Percentiles rank a stretch among this genome's conserved stretches.
These are phyloP conservation scores for Diploscapter pachys DNA, from an alignment of 1,140 invertebrate genomes.

Conservation along the genomic window DNA sequence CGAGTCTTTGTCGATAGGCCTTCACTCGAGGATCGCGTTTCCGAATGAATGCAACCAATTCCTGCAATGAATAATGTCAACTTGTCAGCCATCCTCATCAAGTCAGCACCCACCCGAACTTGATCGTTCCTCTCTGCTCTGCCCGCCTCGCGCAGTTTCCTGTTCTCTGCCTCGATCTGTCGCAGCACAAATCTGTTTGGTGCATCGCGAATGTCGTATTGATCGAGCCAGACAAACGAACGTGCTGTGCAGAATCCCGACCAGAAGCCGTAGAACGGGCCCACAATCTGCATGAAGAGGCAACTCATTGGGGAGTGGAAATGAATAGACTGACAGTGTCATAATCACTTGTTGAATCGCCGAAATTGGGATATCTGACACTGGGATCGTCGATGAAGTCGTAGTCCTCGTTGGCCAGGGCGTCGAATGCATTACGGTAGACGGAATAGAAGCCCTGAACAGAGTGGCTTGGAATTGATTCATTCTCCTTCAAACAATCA, in stretches of 20 bases:
- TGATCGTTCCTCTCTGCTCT: slow-evolving; percentile 87
- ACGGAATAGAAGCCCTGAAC: slow-evolving; percentile 74
- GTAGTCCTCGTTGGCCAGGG: slow-evolving; percentile 77
- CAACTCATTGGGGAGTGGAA: neutral
- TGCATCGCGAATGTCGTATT: slow-evolving; percentile 79
- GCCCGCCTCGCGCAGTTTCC: slow-evolving; percentile 82
- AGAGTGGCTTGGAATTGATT: too few species aligned
- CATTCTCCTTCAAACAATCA: neutral
- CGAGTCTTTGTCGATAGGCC: slow-evolving; percentile 36
- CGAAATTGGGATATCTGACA: slow-evolving; percentile 75
- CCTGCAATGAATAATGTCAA: slow-evolving; percentile 56
- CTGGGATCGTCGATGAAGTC: slow-evolving; percentile 64
- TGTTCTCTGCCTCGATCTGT: slow-evolving; percentile 91
- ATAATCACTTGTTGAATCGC: slow-evolving; percentile 75
- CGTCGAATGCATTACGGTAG: slow-evolving; percentile 80
- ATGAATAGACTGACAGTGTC: slow-evolving; percentile 66
- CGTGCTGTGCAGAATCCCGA: slow-evolving; percentile 76
- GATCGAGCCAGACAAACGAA: slow-evolving; percentile 81
- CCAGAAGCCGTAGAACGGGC: slow-evolving; percentile 89
- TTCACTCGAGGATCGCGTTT: slow-evolving; percentile 79
- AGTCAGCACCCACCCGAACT: slow-evolving; percentile 61
- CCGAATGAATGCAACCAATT: slow-evolving; percentile 82
- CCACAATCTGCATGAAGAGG: slow-evolving; percentile 67
- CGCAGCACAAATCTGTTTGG: slow-evolving; percentile 69
- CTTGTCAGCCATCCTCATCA: neutral